phyloP scores from a whole-genome alignment of 2,888 invertebrate species.

The Microctonus brassicae region DNA sequence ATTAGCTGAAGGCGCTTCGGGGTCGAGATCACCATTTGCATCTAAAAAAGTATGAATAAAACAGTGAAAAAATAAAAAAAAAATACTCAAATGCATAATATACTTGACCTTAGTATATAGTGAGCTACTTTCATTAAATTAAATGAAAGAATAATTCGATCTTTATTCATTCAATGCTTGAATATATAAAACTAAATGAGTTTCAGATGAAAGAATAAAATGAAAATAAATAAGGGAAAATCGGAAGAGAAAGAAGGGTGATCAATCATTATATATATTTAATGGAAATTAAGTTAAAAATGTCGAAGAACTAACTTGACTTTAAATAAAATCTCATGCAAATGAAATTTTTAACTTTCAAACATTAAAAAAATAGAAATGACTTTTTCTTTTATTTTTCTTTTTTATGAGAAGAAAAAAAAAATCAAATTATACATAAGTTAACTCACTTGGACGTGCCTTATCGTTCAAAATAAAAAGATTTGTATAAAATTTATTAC shows the following conservation, averaged over 20 bases:
- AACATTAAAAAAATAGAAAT: neutral
- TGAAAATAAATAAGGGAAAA: neutral
- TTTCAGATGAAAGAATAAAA: neutral
- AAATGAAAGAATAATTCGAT: neutral
- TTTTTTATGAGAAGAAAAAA: neutral
- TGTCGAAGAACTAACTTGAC: neutral
- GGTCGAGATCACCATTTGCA: slow-evolving; percentile 84
- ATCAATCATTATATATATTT: neutral
- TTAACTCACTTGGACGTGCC: neutral
- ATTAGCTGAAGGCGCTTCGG: slow-evolving; percentile 83
- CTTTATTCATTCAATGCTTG: neutral
- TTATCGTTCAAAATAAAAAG: neutral
- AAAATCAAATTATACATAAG: neutral
- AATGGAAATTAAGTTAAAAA: neutral
- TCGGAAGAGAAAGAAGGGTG: neutral
- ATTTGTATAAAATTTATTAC: neutral
- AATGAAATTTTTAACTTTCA: neutral
- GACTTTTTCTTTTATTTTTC: neutral
- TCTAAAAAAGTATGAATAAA: slow-evolving; percentile 73
- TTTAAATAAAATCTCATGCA: neutral
- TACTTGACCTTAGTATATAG: neutral
- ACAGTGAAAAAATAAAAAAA: neutral
- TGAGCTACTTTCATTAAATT: neutral
- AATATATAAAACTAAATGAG: neutral
- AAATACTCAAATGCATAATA: neutral